These are phyloP conservation scores for Agrotis segetum DNA, from an alignment of 2,888 invertebrate species.

Conservation along the genomic window DNA sequence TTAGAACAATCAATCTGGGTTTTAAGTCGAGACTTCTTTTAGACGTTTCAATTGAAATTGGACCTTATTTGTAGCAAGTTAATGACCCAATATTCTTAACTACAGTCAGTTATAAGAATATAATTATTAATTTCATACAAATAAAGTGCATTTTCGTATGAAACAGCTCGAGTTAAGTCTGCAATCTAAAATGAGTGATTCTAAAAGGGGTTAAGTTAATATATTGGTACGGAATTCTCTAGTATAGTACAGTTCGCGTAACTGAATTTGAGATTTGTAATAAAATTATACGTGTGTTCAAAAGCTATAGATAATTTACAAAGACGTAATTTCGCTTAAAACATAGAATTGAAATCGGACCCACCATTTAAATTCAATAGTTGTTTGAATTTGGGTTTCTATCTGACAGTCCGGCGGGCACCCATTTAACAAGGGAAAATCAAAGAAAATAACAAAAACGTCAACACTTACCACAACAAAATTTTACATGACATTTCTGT, in stretches of 20 bases:
- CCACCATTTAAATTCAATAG: too few species aligned
- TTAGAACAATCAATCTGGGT: conserved; percentile 3
- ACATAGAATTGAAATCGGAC: background rate
- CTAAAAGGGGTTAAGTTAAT: background rate
- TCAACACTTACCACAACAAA: too few species aligned
- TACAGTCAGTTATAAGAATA: background rate
- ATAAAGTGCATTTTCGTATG: background rate
- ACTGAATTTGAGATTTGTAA: background rate
- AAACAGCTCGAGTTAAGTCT: background rate
- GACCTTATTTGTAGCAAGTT: background rate
- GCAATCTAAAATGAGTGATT: background rate
- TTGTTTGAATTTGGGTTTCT: too few species aligned
- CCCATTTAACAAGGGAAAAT: too few species aligned
- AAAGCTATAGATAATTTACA: background rate
- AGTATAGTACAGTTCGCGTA: conserved; percentile 5
- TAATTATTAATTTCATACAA: too few species aligned
- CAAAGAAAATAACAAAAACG: too few species aligned
- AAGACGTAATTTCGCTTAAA: background rate
- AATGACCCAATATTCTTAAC: background rate
- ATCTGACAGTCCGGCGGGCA: too few species aligned
- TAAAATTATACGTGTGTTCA: background rate
- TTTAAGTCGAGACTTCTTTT: background rate
- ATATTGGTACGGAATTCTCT: conserved; percentile 16
- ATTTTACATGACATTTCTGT: too few species aligned
- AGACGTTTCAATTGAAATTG: background rate